Conservation (phyloP, 1,140 invertebrate species). For the Homalodisca vitripennis region DNA sequence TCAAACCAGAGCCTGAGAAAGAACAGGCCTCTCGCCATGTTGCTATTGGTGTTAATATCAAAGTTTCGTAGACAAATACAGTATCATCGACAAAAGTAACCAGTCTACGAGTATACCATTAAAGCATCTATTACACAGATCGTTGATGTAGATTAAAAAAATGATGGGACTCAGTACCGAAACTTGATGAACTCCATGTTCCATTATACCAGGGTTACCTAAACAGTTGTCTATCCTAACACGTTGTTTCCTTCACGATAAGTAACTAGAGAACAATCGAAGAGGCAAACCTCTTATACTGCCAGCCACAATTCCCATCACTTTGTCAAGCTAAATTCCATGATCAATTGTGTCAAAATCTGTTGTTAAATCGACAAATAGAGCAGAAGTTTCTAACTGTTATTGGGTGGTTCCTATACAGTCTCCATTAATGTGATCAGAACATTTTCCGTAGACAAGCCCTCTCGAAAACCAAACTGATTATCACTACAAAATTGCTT, state of each 20-base stretch:
- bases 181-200: neutral
- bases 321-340: slow-evolving; percentile 2
- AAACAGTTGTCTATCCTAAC: slow-evolving; percentile 1
- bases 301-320: slow-evolving; percentile 8
- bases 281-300: slow-evolving; percentile 6
- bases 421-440: neutral
- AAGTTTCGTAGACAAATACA: neutral
- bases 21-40: neutral
- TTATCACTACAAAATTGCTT: neutral
- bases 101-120: too few relatives aligned
- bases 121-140: slow-evolving; percentile 1
- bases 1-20: neutral
- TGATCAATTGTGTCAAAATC: neutral
- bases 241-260: neutral
- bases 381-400: neutral
- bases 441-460: neutral
- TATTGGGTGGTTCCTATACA: neutral
- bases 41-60: neutral
- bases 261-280: neutral
- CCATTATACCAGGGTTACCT: neutral
- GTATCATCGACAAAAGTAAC: slow-evolving; percentile 4
- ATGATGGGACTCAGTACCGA: neutral
- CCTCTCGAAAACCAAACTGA: slow-evolving; percentile 1
- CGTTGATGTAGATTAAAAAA: neutral
- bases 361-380: slow-evolving; percentile 5